Evolutionary conservation across 2,113 vertebrate species (phyloP), one percentile per base, ranked within the genome.

Genomic region (Rhagologus leucostigma): DNA sequence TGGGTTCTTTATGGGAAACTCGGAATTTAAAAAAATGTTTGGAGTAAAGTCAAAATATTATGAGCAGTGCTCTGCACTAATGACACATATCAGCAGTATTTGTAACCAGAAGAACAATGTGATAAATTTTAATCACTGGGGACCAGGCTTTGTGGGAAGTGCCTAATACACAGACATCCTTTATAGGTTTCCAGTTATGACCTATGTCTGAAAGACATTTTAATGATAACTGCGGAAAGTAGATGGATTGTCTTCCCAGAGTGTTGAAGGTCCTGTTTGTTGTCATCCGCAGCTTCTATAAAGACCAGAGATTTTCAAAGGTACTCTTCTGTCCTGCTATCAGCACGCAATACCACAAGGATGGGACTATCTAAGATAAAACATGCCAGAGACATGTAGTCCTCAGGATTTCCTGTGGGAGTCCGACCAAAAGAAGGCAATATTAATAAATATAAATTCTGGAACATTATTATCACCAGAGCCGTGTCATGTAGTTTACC

Each of bases 181-280:
- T 99, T 98, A 98, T 98, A 98, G 98, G 97, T 97, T 98, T 98
- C 98, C 98, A 98, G 98, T 98, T 98, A 98, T 98, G 98, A 98
- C 98, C 98, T 98, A 98, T 10, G 96, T 98, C 98, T 98, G 87
- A 98, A 98, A 98, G 98, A 98, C 98, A 98, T 98, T 98, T 98
- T 98, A 97, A 96, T 97, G 99, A 99, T 99, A 99, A 98, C 98
- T 97, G 97, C 97, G 95, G 98, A 98, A 97, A 98, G 96, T 93
- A 98, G 96, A 98, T 98, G 98, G 98, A 99, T 99, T 98, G 98
- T 98, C 96, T 91, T 97, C 97, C 95, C 95, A 90, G 98, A 94
- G 98, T 98, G 99, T 98, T 99, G 98, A 99, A 98, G 98, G 98
- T 96, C 97, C 98, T 98, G 98, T 93, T 98, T 97, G 98, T 95